Conservation (phyloP, 2,113 vertebrate species). For the Pampusana beccarii region DNA sequence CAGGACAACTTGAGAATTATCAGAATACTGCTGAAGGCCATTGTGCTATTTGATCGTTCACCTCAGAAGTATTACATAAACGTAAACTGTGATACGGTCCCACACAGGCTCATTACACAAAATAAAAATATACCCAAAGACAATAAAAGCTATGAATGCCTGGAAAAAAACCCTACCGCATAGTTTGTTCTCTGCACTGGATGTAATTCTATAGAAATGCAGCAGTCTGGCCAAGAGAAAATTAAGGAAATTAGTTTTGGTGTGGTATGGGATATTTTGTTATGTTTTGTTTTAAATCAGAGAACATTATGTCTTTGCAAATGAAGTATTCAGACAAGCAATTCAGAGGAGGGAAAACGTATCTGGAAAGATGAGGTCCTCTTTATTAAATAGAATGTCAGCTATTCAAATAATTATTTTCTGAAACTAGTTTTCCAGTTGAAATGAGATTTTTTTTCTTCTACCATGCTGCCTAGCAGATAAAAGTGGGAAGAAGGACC, state of each 20-base stretch:
- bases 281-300: conserved; percentile 2
- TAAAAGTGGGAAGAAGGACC: background rate
- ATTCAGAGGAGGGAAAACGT: background rate
- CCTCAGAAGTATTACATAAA: background rate
- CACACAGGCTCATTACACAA: background rate
- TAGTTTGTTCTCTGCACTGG: background rate
- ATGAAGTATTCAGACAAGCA: conserved; percentile 27
- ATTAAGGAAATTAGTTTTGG: conserved; percentile 27
- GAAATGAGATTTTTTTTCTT: background rate
- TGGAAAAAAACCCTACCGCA: background rate
- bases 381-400: background rate
- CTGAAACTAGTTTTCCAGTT: background rate
- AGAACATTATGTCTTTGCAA: conserved; percentile 18
- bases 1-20: background rate
- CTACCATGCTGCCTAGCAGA: background rate
- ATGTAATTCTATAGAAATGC: conserved; percentile 37
- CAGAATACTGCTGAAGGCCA: background rate
- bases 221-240: conserved; percentile 38
- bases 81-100: background rate
- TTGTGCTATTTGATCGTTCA: background rate
- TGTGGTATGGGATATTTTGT: background rate
- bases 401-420: background rate
- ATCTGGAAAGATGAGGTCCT: background rate
- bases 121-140: background rate
- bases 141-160: background rate